Evolutionary conservation across 2,113 vertebrate genomes (phyloP).

Genomic region (Grammatotria lemairii): DNA sequence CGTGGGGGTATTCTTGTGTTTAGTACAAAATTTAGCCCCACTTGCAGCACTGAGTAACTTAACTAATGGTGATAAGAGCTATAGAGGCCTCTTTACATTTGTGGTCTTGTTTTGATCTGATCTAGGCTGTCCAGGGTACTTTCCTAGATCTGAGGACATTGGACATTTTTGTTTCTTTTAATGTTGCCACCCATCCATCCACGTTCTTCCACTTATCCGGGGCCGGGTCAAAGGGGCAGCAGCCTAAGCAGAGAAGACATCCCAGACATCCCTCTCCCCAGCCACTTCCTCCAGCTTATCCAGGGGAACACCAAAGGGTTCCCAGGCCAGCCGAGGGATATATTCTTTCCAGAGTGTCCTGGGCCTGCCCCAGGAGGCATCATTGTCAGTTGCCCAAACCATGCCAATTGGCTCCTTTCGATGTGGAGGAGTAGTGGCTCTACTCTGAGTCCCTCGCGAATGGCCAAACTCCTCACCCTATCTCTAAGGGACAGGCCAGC

Average conservation of each 20-base stretch:
- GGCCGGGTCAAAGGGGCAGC: not conserved
- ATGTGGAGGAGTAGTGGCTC: not conserved
- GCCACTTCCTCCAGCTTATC: not conserved
- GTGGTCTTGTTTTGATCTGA: not conserved
- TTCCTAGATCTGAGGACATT: not conserved
- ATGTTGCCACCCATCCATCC: not conserved
- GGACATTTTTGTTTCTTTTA: not conserved
- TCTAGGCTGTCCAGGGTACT: accelerated
- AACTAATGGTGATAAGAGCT: not conserved
- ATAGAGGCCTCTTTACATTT: not conserved
- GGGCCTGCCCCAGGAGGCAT: not conserved
- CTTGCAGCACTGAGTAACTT: not conserved
- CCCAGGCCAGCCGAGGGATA: not conserved
- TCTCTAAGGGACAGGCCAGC: not conserved
- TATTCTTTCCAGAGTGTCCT: not conserved
- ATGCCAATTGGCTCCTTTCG: accelerated
- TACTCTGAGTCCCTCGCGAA: accelerated
- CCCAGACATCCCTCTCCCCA: not conserved
- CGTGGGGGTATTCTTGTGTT: not conserved
- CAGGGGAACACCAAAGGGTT: not conserved
- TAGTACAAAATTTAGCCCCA: not conserved
- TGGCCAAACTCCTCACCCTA: not conserved
- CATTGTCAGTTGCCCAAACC: not conserved
- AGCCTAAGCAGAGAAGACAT: not conserved
- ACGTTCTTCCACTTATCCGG: accelerated